Conservation (phyloP, 1,140 invertebrate genomes). For the Drosophila sucinea region DNA sequence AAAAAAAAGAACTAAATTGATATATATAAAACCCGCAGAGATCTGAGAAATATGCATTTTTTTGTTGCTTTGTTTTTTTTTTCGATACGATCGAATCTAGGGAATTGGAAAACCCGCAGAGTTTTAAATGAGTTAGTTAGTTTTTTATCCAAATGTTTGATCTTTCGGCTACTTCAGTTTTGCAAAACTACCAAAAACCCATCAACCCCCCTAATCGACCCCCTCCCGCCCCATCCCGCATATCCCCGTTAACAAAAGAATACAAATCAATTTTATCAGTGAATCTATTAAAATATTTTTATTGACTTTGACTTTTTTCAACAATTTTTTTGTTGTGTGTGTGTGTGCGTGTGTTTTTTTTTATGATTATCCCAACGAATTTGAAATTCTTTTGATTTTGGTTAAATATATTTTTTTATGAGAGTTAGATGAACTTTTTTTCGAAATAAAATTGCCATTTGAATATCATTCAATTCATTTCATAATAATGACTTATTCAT, state of each 20-base stretch:
- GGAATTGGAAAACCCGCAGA: not conserved
- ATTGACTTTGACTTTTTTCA: not conserved
- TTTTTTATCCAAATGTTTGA: not conserved
- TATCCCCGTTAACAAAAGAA: not conserved
- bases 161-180: constrained; percentile 7
- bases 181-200: not conserved
- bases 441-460: too few species aligned
- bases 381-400: constrained; percentile 5
- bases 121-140: not conserved
- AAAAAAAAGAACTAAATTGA: constrained; percentile 16
- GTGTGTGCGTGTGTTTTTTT: not conserved
- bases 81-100: not conserved
- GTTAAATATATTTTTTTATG: not conserved
- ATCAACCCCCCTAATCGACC: too few species aligned
- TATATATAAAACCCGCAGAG: constrained; percentile 1
- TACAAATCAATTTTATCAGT: constrained; percentile 14
- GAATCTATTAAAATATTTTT: constrained; percentile 11
- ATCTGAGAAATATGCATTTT: constrained; percentile 1
- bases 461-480: too few species aligned
- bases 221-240: not conserved
- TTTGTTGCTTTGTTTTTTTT: too few species aligned
- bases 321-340: not conserved
- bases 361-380: not conserved
- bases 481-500: too few species aligned
- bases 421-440: constrained; percentile 10